Conservation (phyloP, 2,888 invertebrate genomes). For the Drosophila bunnanda region DNA sequence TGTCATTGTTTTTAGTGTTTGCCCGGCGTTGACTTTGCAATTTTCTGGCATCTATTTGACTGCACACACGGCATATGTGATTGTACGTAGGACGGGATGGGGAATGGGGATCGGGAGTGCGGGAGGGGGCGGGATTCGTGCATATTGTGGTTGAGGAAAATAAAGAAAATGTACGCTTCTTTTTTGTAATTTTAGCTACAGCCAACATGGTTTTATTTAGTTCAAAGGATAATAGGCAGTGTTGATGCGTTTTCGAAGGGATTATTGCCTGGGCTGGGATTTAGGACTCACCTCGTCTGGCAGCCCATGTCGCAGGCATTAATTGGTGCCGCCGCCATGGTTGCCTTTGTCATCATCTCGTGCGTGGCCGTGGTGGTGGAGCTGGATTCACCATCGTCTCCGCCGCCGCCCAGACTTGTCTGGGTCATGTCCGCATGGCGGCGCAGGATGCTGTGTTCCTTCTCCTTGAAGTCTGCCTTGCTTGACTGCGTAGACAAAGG, state of each 20-base stretch:
- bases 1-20: conserved; percentile 70
- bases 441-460: conserved; percentile 83
- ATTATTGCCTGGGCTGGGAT: no score
- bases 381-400: conserved; percentile 68
- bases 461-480: conserved; percentile 82
- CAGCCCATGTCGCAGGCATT: conserved; percentile 91
- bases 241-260: neutral
- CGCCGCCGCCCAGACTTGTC: conserved; percentile 79
- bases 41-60: conserved; percentile 62
- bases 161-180: conserved; percentile 6
- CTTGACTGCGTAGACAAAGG: conserved; percentile 80
- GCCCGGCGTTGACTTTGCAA: conserved; percentile 65
- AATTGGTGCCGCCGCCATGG: conserved; percentile 59
- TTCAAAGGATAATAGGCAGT: conserved; percentile 1
- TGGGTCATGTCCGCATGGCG: conserved; percentile 83
- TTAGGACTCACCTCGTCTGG: conserved; percentile 91
- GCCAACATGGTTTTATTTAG: conserved; percentile 5
- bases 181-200: neutral
- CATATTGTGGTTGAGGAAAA: neutral
- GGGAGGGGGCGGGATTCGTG: no score
- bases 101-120: conserved; percentile 2
- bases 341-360: conserved; percentile 67
- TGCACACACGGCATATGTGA: conserved; percentile 31
- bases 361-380: conserved; percentile 72
- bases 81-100: conserved; percentile 9